Conservation (phyloP, 2,113 vertebrate genomes). For the Corapipo altera region DNA sequence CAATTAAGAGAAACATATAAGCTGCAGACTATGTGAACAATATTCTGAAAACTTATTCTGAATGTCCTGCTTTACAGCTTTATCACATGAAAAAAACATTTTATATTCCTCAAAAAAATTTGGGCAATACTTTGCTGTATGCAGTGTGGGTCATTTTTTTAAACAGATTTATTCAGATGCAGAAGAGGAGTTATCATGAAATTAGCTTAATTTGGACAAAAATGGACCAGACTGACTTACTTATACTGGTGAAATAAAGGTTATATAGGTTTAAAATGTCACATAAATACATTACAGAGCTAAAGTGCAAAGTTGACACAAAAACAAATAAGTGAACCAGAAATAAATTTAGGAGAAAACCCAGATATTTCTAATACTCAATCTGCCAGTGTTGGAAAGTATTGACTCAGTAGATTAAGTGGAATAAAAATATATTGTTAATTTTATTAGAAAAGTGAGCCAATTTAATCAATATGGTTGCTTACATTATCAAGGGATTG, state of each 20-base stretch:
- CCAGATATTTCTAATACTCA: neutral
- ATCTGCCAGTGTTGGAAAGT: neutral
- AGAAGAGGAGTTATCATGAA: neutral
- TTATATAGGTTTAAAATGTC: neutral
- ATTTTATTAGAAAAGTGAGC: neutral
- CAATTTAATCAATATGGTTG: neutral
- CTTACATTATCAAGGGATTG: neutral
- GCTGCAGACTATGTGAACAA: neutral
- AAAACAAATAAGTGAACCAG: neutral
- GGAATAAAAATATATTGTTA: neutral
- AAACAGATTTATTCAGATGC: neutral
- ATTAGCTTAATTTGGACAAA: neutral
- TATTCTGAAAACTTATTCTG: neutral
- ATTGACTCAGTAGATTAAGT: neutral
- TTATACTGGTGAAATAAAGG: neutral
- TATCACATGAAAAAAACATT: neutral
- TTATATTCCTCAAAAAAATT: neutral
- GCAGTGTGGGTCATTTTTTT: neutral
- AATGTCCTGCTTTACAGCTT: neutral
- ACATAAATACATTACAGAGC: neutral
- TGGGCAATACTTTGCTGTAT: neutral
- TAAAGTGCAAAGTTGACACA: neutral
- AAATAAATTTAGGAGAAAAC: neutral
- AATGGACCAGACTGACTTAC: neutral
- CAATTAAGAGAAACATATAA: neutral